Conservation (phyloP, 2,113 vertebrate species). For the Thamnaconus septentrionalis region DNA sequence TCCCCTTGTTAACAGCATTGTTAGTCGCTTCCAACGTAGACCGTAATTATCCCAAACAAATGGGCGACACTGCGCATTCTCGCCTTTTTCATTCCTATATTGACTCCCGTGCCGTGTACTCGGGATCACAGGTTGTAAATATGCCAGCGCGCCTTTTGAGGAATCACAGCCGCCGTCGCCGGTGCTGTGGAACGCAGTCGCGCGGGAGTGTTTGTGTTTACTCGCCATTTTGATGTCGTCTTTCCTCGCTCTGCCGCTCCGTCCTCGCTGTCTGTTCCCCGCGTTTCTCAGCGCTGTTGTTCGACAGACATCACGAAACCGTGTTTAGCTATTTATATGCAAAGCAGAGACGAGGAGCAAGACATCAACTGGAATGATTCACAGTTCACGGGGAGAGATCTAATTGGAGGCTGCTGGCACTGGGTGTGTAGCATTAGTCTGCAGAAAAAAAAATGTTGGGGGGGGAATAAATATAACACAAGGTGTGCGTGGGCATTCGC, state of each 20-base stretch:
- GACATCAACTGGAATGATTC: conserved; percentile 38
- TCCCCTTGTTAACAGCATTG: conserved; percentile 9
- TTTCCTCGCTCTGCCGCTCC: conserved; percentile 26
- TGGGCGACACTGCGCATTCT: conserved; percentile 15
- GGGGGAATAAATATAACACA: background rate
- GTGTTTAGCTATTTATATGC: conserved; percentile 61
- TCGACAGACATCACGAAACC: conserved; percentile 45
- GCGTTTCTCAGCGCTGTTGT: conserved; percentile 1
- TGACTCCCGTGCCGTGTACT: background rate
- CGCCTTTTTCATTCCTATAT: conserved; percentile 19
- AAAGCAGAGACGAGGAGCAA: conserved; percentile 52
- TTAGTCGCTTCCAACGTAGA: conserved; percentile 12
- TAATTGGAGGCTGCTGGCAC: conserved; percentile 41
- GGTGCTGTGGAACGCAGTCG: background rate
- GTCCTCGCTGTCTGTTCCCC: conserved; percentile 19
- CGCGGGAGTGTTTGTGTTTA: background rate
- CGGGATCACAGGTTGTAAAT: conserved; percentile 5
- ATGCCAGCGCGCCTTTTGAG: background rate
- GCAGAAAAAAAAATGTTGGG: conserved; percentile 2
- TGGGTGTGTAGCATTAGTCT: conserved; percentile 19
- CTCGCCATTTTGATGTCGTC: conserved; percentile 2
- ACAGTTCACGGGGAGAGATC: conserved; percentile 21
- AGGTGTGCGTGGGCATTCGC: background rate
- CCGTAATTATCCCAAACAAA: conserved; percentile 16
- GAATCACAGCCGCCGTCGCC: conserved; percentile 1